Percentiles rank a stretch among this genome's conserved stretches.
These are phyloP conservation scores for Pegoplata infirma DNA, from an alignment of 2,888 invertebrate species.

Conservation along the genomic window DNA sequence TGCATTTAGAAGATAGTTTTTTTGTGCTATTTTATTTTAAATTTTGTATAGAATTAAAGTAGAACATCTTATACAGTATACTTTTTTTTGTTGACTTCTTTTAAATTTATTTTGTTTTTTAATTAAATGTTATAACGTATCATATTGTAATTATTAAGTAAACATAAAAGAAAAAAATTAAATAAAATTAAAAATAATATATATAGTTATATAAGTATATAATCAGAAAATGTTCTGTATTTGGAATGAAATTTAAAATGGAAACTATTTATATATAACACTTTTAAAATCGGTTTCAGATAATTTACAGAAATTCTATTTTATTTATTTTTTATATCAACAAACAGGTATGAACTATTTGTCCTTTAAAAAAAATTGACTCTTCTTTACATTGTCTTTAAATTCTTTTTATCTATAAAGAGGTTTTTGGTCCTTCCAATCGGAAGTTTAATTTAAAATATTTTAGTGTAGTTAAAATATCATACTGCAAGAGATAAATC, in stretches of 20 bases:
- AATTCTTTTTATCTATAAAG: too few species aligned
- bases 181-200: constrained; percentile 38
- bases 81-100: not conserved
- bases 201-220: constrained; percentile 64
- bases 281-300: too few species aligned
- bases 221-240: constrained; percentile 61
- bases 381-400: too few species aligned
- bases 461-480: too few species aligned
- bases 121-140: constrained; percentile 53
- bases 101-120: constrained; percentile 37
- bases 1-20: not conserved
- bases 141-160: constrained; percentile 48
- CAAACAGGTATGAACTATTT: too few species aligned
- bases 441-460: too few species aligned
- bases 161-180: constrained; percentile 29
- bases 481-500: too few species aligned
- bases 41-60: not conserved
- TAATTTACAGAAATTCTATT: too few species aligned
- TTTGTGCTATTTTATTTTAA: constrained; percentile 1
- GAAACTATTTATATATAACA: too few species aligned
- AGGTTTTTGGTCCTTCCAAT: too few species aligned
- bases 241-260: constrained; percentile 37
- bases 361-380: too few species aligned
- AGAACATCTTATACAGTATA: not conserved
- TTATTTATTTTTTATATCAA: too few species aligned